Percentiles rank a stretch among this genome's conserved stretches.
phyloP scores from a whole-genome alignment of 2,888 invertebrate species.

The Parnassius smintheus region DNA sequence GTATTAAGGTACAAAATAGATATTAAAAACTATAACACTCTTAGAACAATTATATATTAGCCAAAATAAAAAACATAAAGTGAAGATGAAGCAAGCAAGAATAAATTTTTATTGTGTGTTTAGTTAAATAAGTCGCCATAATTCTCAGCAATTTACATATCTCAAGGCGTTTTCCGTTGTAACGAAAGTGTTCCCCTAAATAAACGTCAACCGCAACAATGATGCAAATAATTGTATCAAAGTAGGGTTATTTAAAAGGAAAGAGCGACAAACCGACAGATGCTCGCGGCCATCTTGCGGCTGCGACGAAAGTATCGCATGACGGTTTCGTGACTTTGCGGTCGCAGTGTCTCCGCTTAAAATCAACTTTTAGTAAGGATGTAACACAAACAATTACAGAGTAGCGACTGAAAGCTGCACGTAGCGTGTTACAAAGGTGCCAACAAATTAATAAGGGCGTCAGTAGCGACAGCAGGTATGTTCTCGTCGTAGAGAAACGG shows the following conservation, averaged over 20 bases:
- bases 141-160: constrained; percentile 48
- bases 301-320: constrained; percentile 57
- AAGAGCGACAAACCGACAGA: constrained; percentile 78
- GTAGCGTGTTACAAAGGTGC: constrained; percentile 34
- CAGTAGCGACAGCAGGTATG: constrained; percentile 9
- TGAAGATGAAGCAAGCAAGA: too few relatives aligned
- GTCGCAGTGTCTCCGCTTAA: constrained; percentile 72
- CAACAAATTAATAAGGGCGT: constrained; percentile 23
- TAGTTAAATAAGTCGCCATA: constrained; percentile 25
- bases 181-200: constrained; percentile 59
- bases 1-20: too few relatives aligned
- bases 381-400: constrained; percentile 51
- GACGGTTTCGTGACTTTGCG: constrained; percentile 68
- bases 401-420: constrained; percentile 52
- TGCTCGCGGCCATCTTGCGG: constrained; percentile 77
- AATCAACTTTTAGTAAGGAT: constrained; percentile 69
- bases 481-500: neutral
- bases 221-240: constrained; percentile 69
- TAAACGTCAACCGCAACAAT: constrained; percentile 64
- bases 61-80: too few relatives aligned
- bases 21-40: too few relatives aligned
- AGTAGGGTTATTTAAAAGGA: constrained; percentile 65
- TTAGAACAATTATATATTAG: too few relatives aligned
- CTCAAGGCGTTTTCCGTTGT: constrained; percentile 45
- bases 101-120: constrained; percentile 5